These are phyloP conservation scores for Corythucha ciliata DNA, from an alignment of 2,888 invertebrate genomes.

Conservation along the genomic window DNA sequence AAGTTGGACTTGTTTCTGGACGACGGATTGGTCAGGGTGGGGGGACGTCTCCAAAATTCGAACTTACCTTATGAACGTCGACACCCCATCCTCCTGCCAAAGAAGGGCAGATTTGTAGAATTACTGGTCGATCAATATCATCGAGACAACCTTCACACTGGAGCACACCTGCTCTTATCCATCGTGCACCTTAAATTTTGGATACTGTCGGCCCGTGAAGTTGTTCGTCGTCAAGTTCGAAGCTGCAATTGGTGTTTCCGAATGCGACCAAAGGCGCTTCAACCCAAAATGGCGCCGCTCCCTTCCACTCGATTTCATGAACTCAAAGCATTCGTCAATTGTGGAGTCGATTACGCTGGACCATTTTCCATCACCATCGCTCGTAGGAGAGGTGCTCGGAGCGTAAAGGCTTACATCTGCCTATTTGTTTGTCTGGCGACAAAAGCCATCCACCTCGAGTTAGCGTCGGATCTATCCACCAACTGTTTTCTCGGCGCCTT, in stretches of 20 bases:
- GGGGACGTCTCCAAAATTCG: too few relatives aligned
- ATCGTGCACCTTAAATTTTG: not conserved
- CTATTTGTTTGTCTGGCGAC: too few relatives aligned
- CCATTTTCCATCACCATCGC: constrained; percentile 21
- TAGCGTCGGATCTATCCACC: too few relatives aligned
- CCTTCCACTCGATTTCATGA: constrained; percentile 11
- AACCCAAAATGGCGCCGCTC: constrained; percentile 22
- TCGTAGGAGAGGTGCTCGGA: not conserved
- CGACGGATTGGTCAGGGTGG: constrained; percentile 2
- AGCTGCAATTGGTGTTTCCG: constrained; percentile 1
- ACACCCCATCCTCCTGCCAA: constrained; percentile 8
- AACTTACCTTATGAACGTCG: constrained; percentile 20
- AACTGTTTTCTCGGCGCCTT: constrained; percentile 36
- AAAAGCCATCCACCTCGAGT: too few relatives aligned
- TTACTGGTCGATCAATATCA: constrained; percentile 10
- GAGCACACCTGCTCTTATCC: constrained; percentile 3
- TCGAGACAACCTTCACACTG: constrained; percentile 9
- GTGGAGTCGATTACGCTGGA: constrained; percentile 34
- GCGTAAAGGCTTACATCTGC: constrained; percentile 24
- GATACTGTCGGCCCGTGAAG: constrained; percentile 4
- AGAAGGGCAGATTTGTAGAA: not conserved
- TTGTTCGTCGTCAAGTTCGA: constrained; percentile 5
- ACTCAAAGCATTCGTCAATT: not conserved
- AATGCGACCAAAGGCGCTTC: constrained; percentile 6
- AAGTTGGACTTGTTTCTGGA: too few relatives aligned